These are phyloP conservation scores for Eurosta solidaginis DNA, from an alignment of 1,140 invertebrate genomes.

Conservation along the genomic window DNA sequence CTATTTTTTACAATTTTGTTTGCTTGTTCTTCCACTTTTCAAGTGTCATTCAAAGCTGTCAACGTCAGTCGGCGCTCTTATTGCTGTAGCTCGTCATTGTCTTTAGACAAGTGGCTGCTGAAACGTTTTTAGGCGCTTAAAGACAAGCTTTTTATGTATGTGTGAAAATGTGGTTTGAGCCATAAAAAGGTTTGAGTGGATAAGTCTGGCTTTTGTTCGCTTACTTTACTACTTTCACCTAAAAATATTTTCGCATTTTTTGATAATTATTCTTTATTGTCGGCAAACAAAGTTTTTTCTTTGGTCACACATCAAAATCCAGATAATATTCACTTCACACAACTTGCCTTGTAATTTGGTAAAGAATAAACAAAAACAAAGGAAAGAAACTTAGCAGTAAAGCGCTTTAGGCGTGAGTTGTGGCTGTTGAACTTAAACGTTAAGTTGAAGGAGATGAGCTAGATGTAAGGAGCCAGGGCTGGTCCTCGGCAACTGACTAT, in stretches of 20 bases:
- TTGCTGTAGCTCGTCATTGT: background rate
- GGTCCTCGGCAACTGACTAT: too few species aligned
- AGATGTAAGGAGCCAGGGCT: too few species aligned
- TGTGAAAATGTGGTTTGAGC: background rate
- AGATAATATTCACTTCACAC: background rate
- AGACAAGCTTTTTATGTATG: background rate
- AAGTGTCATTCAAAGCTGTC: background rate
- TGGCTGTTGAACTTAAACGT: too few species aligned
- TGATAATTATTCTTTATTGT: background rate
- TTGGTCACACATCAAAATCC: background rate
- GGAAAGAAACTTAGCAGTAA: too few species aligned
- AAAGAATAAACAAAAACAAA: background rate
- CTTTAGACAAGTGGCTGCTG: background rate
- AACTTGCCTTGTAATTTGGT: background rate
- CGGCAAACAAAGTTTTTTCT: background rate
- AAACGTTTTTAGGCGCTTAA: background rate
- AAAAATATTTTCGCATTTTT: background rate
- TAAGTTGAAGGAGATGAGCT: too few species aligned
- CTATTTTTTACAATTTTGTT: background rate
- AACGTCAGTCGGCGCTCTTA: background rate
- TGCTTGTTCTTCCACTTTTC: background rate
- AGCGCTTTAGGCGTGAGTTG: too few species aligned
- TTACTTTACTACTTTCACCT: background rate
- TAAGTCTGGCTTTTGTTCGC: background rate
- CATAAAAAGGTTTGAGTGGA: background rate